Percentiles rank a stretch among this genome's conserved stretches.
Conservation (phyloP, 2,113 vertebrate species). For the Polypterus senegalus region DNA sequence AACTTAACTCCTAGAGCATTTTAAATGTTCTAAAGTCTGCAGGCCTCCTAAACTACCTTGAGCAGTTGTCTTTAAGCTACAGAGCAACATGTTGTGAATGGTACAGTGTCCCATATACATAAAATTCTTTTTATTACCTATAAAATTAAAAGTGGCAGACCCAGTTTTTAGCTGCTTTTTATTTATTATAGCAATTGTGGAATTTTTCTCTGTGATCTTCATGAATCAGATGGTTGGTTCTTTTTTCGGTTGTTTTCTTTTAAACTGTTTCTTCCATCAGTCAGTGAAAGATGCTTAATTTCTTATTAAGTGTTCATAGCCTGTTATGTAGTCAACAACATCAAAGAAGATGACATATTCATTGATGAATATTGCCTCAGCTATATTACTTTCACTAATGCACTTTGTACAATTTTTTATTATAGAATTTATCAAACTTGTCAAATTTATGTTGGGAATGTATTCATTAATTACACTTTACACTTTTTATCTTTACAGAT, state of each 20-base stretch:
- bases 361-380: not conserved
- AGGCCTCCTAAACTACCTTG: not conserved
- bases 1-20: not conserved
- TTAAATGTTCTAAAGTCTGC: not conserved
- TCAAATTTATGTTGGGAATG: no score
- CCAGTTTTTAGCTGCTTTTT: not conserved
- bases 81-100: not conserved
- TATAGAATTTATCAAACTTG: not conserved
- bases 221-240: not conserved
- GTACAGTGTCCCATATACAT: not conserved
- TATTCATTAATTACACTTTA: no score
- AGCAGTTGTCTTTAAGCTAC: not conserved
- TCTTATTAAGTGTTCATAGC: not conserved
- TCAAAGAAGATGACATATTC: not conserved
- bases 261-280: not conserved
- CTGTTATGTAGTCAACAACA: not conserved
- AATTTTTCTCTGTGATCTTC: not conserved
- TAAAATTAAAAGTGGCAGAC: not conserved
- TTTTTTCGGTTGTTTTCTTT: not conserved
- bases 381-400: not conserved
- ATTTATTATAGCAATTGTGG: not conserved
- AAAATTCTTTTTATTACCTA: not conserved
- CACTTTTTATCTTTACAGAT: no score
- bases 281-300: slow-evolving; percentile 1
- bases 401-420: not conserved